phyloP scores from a whole-genome alignment of 1,140 invertebrate species.

The Drosophila sproati region DNA sequence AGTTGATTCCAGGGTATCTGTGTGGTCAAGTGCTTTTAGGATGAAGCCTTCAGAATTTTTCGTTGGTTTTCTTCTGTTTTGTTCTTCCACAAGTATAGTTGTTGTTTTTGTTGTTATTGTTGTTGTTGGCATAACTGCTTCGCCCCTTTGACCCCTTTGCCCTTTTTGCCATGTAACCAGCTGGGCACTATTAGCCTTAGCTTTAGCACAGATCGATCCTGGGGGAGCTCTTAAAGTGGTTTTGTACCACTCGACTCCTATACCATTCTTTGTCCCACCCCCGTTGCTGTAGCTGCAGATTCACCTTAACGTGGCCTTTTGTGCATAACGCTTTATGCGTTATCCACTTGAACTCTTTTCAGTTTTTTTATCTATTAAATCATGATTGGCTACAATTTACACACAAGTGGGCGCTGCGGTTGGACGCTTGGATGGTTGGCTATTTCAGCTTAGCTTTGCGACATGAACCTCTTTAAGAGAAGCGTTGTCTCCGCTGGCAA shows the following conservation, averaged over 20 bases:
- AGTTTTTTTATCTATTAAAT: conserved; percentile 76
- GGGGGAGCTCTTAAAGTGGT: conserved; percentile 71
- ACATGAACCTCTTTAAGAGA: conserved; percentile 33
- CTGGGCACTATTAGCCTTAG: conserved; percentile 67
- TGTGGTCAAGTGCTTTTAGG: not conserved
- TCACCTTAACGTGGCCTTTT: conserved; percentile 52
- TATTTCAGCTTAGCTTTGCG: conserved; percentile 11
- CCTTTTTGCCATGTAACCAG: conserved; percentile 13
- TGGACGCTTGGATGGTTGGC: not conserved
- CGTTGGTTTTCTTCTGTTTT: not conserved
- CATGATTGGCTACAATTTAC: conserved; percentile 82
- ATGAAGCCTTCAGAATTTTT: not conserved
- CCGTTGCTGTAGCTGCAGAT: not conserved
- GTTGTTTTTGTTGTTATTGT: conserved; percentile 22
- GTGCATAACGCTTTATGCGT: conserved; percentile 76
- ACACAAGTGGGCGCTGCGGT: conserved; percentile 62
- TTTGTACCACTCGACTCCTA: conserved; percentile 9
- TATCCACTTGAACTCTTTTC: conserved; percentile 77
- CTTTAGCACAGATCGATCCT: conserved; percentile 75
- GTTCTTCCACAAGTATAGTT: not conserved
- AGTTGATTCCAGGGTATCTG: not conserved
- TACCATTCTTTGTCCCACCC: not conserved
- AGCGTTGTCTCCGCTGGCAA: no score
- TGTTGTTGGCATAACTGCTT: conserved; percentile 23
- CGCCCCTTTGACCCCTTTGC: conserved; percentile 10